Percentiles rank a stretch among this genome's conserved stretches.
phyloP scores from a whole-genome alignment of 37 sponge, comb jelly and placozoan genomes.

The Aplysina aerophoba region DNA sequence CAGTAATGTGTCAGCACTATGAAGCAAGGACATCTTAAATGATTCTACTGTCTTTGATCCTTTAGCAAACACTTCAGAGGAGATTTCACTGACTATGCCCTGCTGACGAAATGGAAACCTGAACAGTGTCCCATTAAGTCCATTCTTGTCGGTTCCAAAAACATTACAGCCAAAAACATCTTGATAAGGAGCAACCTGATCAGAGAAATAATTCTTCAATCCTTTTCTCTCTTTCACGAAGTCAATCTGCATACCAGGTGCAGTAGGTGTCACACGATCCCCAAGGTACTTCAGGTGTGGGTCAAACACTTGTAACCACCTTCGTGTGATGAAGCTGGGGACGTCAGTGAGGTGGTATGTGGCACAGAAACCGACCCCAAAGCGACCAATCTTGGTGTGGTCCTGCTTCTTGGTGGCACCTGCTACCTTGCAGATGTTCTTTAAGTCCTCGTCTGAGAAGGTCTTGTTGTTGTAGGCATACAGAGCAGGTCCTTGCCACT shows the following conservation, averaged over 20 bases:
- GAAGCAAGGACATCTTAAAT: slow-evolving; percentile 37
- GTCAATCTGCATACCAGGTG: slow-evolving; percentile 80
- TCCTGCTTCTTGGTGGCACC: slow-evolving; percentile 69
- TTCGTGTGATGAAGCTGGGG: slow-evolving; percentile 81
- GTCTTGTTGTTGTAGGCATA: slow-evolving; percentile 71
- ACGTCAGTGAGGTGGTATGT: slow-evolving; percentile 82
- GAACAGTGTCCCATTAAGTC: slow-evolving; percentile 81
- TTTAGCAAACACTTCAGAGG: slow-evolving; percentile 11
- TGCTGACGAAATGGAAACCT: slow-evolving; percentile 71
- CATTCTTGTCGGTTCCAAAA: slow-evolving; percentile 24
- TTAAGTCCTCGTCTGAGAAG: slow-evolving; percentile 78
- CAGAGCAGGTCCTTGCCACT: slow-evolving; percentile 89
- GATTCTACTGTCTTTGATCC: slow-evolving; percentile 4
- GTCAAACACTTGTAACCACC: slow-evolving; percentile 77
- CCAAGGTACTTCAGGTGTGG: slow-evolving; percentile 80
- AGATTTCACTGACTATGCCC: slow-evolving; percentile 50
- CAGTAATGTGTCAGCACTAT: slow-evolving; percentile 43
- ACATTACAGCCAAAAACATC: slow-evolving; percentile 74
- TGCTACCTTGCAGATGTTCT: slow-evolving; percentile 74
- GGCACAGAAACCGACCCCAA: slow-evolving; percentile 89
- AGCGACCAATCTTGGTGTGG: slow-evolving; percentile 80
- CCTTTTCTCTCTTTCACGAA: slow-evolving; percentile 20
- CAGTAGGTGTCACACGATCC: slow-evolving; percentile 38
- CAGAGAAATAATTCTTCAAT: slow-evolving; percentile 31
- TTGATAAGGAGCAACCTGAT: slow-evolving; percentile 77